phyloP scores from a whole-genome alignment of 2,888 invertebrate species.

The Acanthosoma haemorrhoidale region DNA sequence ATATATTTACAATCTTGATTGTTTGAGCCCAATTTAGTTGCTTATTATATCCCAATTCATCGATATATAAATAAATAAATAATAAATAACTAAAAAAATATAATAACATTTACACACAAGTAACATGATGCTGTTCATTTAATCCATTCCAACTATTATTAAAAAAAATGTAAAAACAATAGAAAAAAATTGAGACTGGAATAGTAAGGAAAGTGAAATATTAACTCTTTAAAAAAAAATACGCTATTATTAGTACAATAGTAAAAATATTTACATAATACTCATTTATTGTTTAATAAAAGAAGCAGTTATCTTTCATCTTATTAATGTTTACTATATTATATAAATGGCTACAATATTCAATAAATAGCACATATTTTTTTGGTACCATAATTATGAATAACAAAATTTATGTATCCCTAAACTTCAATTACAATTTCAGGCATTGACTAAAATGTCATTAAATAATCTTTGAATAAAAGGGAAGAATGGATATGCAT shows the following conservation, averaged over 20 bases:
- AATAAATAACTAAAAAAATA: slow-evolving; percentile 14
- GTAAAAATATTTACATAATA: slow-evolving; percentile 7
- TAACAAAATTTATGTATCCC: no score
- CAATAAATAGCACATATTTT: no score
- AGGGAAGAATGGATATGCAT: no score
- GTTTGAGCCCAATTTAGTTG: slow-evolving; percentile 7
- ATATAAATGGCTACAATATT: no score
- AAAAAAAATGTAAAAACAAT: neutral
- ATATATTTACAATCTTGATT: slow-evolving; percentile 12
- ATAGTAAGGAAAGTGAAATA: neutral
- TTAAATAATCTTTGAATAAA: no score
- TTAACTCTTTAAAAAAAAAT: slow-evolving; percentile 3
- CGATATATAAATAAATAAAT: slow-evolving; percentile 7
- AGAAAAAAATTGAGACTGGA: neutral
- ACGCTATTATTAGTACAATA: neutral
- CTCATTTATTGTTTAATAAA: neutral
- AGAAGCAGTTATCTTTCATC: neutral
- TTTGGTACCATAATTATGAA: no score
- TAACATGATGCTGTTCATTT: neutral
- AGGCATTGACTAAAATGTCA: no score
- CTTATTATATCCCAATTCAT: neutral
- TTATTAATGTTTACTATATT: no score
- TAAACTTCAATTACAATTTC: no score
- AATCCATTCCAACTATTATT: neutral
- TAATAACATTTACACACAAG: slow-evolving; percentile 3